Percentiles rank a stretch among this genome's conserved stretches.
Evolutionary conservation across 2,113 vertebrate species (phyloP).

Genomic region (Clarias gariepinus): DNA sequence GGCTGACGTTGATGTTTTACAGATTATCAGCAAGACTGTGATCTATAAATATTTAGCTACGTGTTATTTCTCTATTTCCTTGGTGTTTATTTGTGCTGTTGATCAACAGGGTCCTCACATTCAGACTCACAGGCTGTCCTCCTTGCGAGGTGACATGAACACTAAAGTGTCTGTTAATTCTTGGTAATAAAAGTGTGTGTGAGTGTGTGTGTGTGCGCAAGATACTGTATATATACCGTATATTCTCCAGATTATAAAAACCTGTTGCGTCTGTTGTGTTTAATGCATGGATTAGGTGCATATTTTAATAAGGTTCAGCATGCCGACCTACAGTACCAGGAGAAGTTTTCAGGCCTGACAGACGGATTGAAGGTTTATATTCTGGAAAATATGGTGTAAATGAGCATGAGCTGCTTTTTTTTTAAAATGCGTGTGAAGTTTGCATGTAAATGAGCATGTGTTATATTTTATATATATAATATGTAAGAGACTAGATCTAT

Average conservation of each 20-base stretch:
- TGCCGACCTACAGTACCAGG: neutral
- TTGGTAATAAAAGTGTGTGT: neutral
- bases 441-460: neutral
- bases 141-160: constrained; percentile 42
- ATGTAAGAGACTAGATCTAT: neutral
- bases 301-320: neutral
- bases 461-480: constrained; percentile 12
- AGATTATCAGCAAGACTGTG: neutral
- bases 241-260: constrained; percentile 1
- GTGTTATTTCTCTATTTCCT: neutral
- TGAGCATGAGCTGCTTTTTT: constrained; percentile 8
- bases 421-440: neutral
- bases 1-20: neutral
- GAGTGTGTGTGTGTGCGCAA: constrained; percentile 15
- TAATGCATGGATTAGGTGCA: neutral
- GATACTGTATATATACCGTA: neutral
- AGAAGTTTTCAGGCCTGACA: neutral
- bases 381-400: constrained; percentile 14
- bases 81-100: constrained; percentile 42
- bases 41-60: neutral
- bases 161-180: constrained; percentile 5
- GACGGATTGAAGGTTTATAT: neutral
- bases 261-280: neutral
- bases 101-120: constrained; percentile 54
- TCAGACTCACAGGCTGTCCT: constrained; percentile 42